A percentile compares a stretch with the other conserved stretches of the same genome.
Conservation (phyloP, 2,888 invertebrate species). For the Leptura quadrifasciata region DNA sequence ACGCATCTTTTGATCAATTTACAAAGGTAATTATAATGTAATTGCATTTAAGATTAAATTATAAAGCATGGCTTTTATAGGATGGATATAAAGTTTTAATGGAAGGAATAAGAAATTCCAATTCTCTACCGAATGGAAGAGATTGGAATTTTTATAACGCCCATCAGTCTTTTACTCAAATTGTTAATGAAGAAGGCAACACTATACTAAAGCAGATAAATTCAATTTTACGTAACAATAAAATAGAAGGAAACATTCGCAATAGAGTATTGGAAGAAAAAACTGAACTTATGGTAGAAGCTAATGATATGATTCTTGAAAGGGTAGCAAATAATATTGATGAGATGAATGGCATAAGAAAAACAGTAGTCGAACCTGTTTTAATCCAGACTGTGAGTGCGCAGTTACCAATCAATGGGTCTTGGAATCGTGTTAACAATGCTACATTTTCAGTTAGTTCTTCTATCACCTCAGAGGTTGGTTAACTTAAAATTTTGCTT, state of each 20-base stretch:
- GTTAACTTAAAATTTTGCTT: slow-evolving; percentile 49
- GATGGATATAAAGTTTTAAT: slow-evolving; percentile 80
- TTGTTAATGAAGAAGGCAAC: slow-evolving; percentile 80
- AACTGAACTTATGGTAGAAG: slow-evolving; percentile 86
- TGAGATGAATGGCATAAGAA: slow-evolving; percentile 78
- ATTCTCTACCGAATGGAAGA: slow-evolving; percentile 82
- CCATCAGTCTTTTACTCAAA: slow-evolving; percentile 83
- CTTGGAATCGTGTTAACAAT: slow-evolving; percentile 77
- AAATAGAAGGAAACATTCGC: slow-evolving; percentile 77
- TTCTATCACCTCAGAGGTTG: slow-evolving; percentile 55
- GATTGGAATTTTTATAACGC: slow-evolving; percentile 86
- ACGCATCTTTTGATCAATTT: slow-evolving; percentile 68
- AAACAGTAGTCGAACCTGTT: slow-evolving; percentile 75
- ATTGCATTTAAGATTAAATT: slow-evolving; percentile 37
- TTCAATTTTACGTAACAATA: slow-evolving; percentile 76
- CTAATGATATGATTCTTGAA: slow-evolving; percentile 90
- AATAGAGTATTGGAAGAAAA: slow-evolving; percentile 79
- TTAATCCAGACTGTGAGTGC: slow-evolving; percentile 73
- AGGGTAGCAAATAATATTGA: slow-evolving; percentile 85
- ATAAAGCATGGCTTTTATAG: slow-evolving; percentile 71
- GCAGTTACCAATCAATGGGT: slow-evolving; percentile 75
- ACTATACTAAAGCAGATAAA: slow-evolving; percentile 79
- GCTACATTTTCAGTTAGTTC: slow-evolving; percentile 65
- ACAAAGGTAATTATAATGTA: slow-evolving; percentile 67
- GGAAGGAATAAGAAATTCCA: slow-evolving; percentile 82